Percentiles rank a stretch among this genome's conserved stretches.
These are phyloP conservation scores for Hassar affinis DNA, from an alignment of 2,113 vertebrate species.

Conservation along the genomic window DNA sequence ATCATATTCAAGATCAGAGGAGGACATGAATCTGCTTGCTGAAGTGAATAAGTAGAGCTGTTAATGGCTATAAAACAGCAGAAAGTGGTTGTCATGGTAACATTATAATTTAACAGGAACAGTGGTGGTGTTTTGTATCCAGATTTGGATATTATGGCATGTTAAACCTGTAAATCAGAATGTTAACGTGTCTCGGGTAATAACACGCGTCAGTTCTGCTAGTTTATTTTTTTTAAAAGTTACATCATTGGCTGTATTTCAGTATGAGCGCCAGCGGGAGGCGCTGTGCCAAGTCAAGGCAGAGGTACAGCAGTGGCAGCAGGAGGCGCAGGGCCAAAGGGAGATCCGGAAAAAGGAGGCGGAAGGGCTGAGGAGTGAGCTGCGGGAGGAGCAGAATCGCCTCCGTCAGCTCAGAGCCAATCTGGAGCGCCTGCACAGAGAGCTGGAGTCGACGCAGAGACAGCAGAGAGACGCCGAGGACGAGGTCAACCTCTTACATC, in stretches of 20 bases:
- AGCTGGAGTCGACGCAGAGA: conserved; percentile 63
- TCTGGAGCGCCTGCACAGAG: conserved; percentile 60
- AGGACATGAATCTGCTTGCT: background rate
- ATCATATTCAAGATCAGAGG: background rate
- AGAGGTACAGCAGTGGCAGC: conserved; percentile 46
- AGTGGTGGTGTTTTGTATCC: background rate
- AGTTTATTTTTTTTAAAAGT: too few species aligned
- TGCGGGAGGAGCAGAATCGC: conserved; percentile 57
- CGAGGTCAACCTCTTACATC: conserved; percentile 63
- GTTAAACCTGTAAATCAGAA: background rate
- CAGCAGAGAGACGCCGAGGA: conserved; percentile 61
- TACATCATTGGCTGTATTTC: too few species aligned
- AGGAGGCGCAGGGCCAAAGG: conserved; percentile 59
- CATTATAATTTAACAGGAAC: background rate
- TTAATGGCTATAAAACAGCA: background rate
- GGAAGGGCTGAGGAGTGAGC: conserved; percentile 56
- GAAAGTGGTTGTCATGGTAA: background rate
- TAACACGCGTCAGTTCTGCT: too few species aligned
- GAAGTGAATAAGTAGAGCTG: background rate
- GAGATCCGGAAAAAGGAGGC: conserved; percentile 61
- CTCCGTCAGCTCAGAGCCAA: conserved; percentile 63
- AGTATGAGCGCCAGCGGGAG: conserved; percentile 52
- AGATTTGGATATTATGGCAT: background rate
- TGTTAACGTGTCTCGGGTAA: background rate
- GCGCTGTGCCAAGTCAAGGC: conserved; percentile 37